A percentile compares a stretch with the other conserved stretches of the same genome.
These are phyloP conservation scores for Agriopis leucophaearia DNA, from an alignment of 2,888 invertebrate species.

Conservation along the genomic window DNA sequence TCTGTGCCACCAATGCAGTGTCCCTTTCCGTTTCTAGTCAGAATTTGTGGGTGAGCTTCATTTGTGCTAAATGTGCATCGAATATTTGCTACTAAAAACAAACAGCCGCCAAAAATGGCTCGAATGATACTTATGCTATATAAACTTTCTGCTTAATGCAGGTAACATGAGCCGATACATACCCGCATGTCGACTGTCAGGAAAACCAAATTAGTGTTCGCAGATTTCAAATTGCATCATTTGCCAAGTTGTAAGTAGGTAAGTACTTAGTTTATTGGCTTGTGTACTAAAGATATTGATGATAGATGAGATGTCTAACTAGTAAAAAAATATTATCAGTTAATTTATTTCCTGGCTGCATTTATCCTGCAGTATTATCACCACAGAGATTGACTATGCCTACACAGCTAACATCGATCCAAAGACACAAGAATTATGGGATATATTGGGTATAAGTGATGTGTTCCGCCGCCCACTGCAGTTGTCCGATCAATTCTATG, in stretches of 20 bases:
- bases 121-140: neutral
- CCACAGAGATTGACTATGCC: neutral
- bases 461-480: constrained; percentile 53
- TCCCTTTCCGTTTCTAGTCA: no score
- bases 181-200: constrained; percentile 8
- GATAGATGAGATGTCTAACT: no score
- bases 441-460: constrained; percentile 38
- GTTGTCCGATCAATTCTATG: constrained; percentile 45
- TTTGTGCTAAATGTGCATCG: neutral
- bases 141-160: constrained; percentile 1
- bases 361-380: neutral
- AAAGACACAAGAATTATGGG: constrained; percentile 25
- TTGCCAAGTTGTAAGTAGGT: constrained; percentile 27
- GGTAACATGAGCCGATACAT: neutral
- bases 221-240: constrained; percentile 34
- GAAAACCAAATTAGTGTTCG: constrained; percentile 1
- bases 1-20: no score
- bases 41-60: neutral
- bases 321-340: neutral
- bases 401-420: constrained; percentile 17
- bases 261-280: neutral
- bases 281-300: neutral
- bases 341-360: neutral
- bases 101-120: neutral
- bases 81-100: neutral